A percentile compares a stretch with the other conserved stretches of the same genome.
Conservation (phyloP, 2,113 vertebrate genomes). For the Telmatochromis brachygnathus region DNA sequence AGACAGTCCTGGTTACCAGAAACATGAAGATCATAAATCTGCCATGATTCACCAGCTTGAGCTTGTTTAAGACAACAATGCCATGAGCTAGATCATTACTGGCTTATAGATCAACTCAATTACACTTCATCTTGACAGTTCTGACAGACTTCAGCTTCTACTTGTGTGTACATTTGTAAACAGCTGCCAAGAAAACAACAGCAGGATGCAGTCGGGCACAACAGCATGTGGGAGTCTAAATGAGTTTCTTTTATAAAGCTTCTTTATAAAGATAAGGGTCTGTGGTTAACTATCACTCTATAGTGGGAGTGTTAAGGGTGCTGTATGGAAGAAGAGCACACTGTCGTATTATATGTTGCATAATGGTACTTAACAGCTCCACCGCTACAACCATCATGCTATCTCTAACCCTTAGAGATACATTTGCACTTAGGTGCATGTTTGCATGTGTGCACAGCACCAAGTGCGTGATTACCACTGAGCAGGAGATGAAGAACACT, state of each 20-base stretch:
- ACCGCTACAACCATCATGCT: neutral
- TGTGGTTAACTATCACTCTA: neutral
- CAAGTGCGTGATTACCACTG: neutral
- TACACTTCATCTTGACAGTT: conserved; percentile 32
- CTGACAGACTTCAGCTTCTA: conserved; percentile 40
- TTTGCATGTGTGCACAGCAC: neutral
- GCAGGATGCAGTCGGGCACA: neutral
- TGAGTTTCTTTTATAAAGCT: neutral
- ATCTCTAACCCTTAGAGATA: neutral
- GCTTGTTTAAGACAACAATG: conserved; percentile 3
- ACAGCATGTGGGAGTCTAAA: conserved; percentile 4
- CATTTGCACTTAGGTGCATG: neutral
- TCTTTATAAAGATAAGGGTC: neutral
- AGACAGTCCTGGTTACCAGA: neutral
- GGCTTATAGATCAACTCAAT: conserved; percentile 22
- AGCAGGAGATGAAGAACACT: neutral
- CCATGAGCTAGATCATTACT: conserved; percentile 9
- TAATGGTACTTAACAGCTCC: neutral
- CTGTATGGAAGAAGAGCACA: neutral
- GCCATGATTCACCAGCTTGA: neutral
- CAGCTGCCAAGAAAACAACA: conserved; percentile 15
- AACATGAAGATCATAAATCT: neutral
- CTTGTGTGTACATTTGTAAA: neutral
- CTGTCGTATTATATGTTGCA: neutral
- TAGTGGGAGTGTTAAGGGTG: neutral